Evolutionary conservation across 2,888 invertebrate genomes (phyloP), one percentile per base, ranked within the genome.

Genomic region (Icerya purchasi): DNA sequence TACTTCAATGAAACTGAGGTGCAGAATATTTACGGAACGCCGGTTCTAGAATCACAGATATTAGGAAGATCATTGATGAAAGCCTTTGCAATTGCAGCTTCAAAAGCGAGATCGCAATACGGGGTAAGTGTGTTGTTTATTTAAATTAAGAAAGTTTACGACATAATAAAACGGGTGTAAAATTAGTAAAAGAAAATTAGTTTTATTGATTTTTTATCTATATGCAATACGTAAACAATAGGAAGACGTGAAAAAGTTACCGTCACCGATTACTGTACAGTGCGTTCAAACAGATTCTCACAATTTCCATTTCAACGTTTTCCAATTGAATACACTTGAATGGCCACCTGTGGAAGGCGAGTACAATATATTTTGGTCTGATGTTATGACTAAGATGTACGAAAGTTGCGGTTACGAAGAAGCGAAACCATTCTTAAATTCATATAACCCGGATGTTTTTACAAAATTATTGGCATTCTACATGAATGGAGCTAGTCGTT

Each of bases 301-400:
- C 65, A 72, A 75, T 51, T 87, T 85, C 69, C 83, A 89, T 69
- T 90, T 92, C 69, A 82, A 84, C 2, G 78, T 88, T 20, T 79
- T 86, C 61, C 90, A 94, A 72, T 74, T 94, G 18, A 89, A 90
- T 67, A 86, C 86, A 0, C 72, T 88, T 49, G 78, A 86, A 70
- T 71, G 58, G 24, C 55, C 63, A 1, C 55, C 56, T 25, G 60
- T 61, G 3, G n/a, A 61, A 25, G 49, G 57, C 1, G 70, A 75
- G 1, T 86, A 82, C 69, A 94, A 94, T 72, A 76, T 84, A 64
- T 87, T 85, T 79, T 93, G 86, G 78, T 78, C 79, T 67, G 56
- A 65, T 3, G 77, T 77, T 56, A 77, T 81, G 21, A 72, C 83
- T 57, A 72, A 79, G 64, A 69, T 90, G 21, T 89, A 82, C 66